A percentile compares a stretch with the other conserved stretches of the same genome.
These are phyloP conservation scores for Mantis religiosa DNA, from an alignment of 2,888 invertebrate genomes.

Conservation along the genomic window DNA sequence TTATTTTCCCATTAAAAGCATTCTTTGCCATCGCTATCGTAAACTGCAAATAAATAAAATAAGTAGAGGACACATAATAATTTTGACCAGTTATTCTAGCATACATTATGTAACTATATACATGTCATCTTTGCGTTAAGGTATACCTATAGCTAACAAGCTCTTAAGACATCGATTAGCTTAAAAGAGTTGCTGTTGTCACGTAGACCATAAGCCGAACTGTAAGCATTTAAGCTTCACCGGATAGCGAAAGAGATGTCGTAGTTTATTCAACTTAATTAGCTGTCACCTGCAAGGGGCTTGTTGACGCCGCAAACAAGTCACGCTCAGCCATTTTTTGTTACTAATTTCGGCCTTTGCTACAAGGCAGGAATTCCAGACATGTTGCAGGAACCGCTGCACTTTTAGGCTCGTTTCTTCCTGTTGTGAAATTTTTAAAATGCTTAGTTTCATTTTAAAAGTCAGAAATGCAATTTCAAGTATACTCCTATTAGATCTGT, in stretches of 20 bases:
- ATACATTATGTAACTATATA: not conserved
- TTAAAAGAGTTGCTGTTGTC: not conserved
- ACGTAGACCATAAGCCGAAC: not conserved
- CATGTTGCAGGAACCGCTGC: not conserved
- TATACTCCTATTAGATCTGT: no score
- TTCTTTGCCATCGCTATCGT: no score
- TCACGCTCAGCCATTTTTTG: not conserved
- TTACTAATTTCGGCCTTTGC: not conserved
- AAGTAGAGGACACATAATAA: no score
- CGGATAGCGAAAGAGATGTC: not conserved
- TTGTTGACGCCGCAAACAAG: not conserved
- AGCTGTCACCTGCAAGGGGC: not conserved
- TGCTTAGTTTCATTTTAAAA: no score
- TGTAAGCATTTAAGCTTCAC: not conserved
- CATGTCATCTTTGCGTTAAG: not conserved
- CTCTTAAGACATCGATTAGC: not conserved
- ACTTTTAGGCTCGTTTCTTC: not conserved
- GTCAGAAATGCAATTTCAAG: no score
- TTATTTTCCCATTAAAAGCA: no score
- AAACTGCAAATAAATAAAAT: no score
- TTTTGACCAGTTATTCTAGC: not conserved
- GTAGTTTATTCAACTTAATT: not conserved
- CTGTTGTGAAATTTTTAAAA: no score
- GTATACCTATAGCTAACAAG: not conserved
- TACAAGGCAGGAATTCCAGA: not conserved